Evolutionary conservation across 2,797 vertebrate genomes (phyloP).

Genomic region (Thunnus albacares): DNA sequence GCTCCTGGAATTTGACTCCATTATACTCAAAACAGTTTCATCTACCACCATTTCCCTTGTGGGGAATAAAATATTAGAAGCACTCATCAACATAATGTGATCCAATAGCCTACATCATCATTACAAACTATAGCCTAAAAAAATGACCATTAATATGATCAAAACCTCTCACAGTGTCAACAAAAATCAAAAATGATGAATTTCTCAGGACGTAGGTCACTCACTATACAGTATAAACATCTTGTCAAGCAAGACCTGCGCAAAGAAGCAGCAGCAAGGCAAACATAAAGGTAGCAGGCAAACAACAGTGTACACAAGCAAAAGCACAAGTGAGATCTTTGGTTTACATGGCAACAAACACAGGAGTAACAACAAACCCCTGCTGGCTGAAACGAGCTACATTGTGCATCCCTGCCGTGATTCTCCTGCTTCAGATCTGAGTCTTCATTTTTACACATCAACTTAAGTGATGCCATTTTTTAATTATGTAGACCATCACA

Average conservation of each 20-base stretch:
- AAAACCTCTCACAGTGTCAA: neutral
- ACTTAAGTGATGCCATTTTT: neutral
- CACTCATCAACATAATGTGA: neutral
- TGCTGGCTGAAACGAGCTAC: neutral
- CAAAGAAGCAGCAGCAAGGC: neutral
- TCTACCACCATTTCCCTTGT: neutral
- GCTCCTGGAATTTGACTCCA: neutral
- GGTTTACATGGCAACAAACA: constrained; percentile 5
- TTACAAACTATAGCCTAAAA: neutral
- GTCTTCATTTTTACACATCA: neutral
- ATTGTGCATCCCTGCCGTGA: neutral
- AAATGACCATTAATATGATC: neutral
- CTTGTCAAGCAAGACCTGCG: neutral
- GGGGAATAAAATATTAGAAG: neutral
- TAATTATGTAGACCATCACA: neutral
- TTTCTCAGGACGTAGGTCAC: neutral
- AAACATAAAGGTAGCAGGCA: neutral
- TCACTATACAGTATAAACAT: neutral
- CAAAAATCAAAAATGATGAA: neutral
- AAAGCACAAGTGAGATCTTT: neutral
- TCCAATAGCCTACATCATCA: neutral
- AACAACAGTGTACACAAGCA: neutral
- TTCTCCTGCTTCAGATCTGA: neutral
- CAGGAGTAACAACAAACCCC: neutral
- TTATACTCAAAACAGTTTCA: neutral